Evolutionary conservation across 2,888 invertebrate genomes (phyloP).

Genomic region (Hydroisotoma schaefferi): DNA sequence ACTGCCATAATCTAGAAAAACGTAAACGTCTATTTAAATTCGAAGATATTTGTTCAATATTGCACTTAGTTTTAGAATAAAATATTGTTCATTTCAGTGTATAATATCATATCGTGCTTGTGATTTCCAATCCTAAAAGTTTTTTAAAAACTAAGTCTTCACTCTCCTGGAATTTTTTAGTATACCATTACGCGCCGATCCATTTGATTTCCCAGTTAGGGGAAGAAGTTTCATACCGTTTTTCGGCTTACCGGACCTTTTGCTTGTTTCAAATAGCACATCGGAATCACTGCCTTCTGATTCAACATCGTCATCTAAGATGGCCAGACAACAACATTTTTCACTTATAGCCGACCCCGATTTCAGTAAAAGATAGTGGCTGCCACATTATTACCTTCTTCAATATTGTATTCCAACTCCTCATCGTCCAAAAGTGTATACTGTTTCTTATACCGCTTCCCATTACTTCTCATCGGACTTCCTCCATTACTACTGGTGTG

Average conservation of each 20-base stretch:
- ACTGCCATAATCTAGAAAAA: too few species aligned
- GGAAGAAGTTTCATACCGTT: conserved; percentile 33
- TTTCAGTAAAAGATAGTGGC: not conserved
- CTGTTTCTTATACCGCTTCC: conserved; percentile 53
- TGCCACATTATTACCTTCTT: conserved; percentile 54
- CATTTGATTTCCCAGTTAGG: conserved; percentile 18
- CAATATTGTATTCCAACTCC: conserved; percentile 56
- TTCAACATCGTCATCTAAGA: conserved; percentile 54
- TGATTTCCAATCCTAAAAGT: not conserved
- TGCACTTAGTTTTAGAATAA: too few species aligned
- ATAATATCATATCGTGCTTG: too few species aligned
- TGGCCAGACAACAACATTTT: conserved; percentile 45
- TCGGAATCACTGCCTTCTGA: conserved; percentile 76
- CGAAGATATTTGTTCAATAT: too few species aligned
- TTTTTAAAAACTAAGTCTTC: conserved; percentile 36
- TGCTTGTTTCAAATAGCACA: conserved; percentile 72
- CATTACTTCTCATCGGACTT: conserved; percentile 27
- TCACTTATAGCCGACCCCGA: not conserved
- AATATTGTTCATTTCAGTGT: too few species aligned
- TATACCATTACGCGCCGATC: conserved; percentile 39
- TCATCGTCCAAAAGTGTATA: conserved; percentile 67
- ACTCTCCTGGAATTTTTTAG: conserved; percentile 39
- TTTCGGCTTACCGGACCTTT: conserved; percentile 46
- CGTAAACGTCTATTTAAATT: too few species aligned
- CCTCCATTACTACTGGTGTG: conserved; percentile 15